These are phyloP conservation scores for Falcunculus frontatus DNA, from an alignment of 2,113 vertebrate genomes.

Conservation along the genomic window DNA sequence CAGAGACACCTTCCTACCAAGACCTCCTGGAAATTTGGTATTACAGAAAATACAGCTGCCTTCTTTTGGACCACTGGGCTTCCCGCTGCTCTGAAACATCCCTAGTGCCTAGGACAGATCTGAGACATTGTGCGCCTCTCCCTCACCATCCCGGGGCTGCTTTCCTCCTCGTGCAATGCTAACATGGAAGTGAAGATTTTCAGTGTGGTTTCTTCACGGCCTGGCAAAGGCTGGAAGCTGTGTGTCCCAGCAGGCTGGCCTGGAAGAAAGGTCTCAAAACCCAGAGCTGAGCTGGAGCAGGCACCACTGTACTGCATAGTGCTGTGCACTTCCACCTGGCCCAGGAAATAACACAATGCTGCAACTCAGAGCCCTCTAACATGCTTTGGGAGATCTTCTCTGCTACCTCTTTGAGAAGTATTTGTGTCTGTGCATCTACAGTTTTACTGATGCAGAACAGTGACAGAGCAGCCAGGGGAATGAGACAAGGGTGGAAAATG, in stretches of 20 bases:
- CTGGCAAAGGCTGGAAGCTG: background rate
- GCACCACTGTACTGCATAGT: too few species aligned
- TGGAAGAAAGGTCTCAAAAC: background rate
- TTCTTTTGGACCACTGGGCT: background rate
- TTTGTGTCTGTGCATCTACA: background rate
- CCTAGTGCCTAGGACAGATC: background rate
- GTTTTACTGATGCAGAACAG: background rate
- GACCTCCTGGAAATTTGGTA: background rate
- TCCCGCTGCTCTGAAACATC: background rate
- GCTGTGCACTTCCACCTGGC: background rate
- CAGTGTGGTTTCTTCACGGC: background rate
- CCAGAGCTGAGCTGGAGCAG: background rate
- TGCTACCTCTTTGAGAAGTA: background rate
- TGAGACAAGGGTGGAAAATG: background rate
- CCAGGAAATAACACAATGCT: background rate
- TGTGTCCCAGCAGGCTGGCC: background rate
- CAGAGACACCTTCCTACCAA: background rate
- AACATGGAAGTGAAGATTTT: background rate
- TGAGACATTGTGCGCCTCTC: background rate
- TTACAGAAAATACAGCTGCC: background rate
- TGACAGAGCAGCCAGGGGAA: background rate
- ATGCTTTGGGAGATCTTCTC: background rate
- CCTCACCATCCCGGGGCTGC: background rate
- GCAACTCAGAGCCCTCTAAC: background rate
- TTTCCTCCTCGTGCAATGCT: fast-evolving